phyloP scores from a whole-genome alignment of 2,797 vertebrate genomes.

The Balearica regulorum region DNA sequence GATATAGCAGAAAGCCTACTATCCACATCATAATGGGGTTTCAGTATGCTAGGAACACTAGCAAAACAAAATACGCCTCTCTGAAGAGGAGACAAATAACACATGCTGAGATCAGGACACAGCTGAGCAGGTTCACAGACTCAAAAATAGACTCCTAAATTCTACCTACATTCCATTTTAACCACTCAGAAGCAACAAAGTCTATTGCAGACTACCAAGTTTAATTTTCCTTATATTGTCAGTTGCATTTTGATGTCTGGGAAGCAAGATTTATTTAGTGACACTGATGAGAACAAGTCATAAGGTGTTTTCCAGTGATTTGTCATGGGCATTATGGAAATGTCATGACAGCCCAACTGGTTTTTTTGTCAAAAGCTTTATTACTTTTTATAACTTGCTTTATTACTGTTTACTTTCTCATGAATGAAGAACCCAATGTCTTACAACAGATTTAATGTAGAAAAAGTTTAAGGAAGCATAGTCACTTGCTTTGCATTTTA shows the following conservation, averaged over 20 bases:
- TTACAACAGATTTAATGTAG: neutral
- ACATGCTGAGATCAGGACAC: neutral
- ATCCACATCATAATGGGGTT: neutral
- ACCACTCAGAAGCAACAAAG: neutral
- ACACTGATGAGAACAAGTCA: neutral
- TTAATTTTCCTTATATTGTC: neutral
- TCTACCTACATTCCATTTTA: neutral
- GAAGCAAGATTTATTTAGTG: neutral
- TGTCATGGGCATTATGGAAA: neutral
- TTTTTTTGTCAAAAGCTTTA: neutral
- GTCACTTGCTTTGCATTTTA: neutral
- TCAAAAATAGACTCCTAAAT: neutral
- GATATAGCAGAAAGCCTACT: neutral
- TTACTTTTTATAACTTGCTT: neutral
- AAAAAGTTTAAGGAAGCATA: neutral
- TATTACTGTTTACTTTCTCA: neutral
- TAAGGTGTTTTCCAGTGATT: neutral
- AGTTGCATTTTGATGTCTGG: neutral
- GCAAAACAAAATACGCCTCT: neutral
- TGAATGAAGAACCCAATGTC: neutral
- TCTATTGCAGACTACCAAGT: neutral
- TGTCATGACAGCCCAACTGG: neutral
- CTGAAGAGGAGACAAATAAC: neutral
- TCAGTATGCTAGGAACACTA: neutral
- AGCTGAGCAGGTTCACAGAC: neutral